phyloP scores from a whole-genome alignment of 2,113 vertebrate species.

The Agapornis roseicollis region DNA sequence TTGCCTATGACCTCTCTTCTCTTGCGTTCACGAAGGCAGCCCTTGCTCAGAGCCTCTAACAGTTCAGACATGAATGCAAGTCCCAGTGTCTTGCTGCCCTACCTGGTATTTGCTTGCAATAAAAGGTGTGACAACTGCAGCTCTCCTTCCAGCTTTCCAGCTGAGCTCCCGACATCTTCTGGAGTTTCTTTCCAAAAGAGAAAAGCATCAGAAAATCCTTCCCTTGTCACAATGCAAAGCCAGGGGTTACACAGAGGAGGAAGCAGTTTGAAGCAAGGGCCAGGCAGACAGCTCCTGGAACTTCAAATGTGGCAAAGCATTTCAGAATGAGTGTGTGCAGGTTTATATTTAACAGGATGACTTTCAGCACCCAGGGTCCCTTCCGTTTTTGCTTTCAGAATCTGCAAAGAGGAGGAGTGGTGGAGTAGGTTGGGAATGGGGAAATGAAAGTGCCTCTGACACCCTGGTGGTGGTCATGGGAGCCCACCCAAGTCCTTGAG shows the following conservation, averaged over 20 bases:
- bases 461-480: not conserved
- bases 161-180: not conserved
- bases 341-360: not conserved
- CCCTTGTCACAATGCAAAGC: not conserved
- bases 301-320: not conserved
- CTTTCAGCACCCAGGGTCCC: not conserved
- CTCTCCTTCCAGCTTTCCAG: not conserved
- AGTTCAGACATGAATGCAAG: not conserved
- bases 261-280: constrained; percentile 25
- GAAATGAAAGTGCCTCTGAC: not conserved
- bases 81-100: not conserved
- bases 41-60: not conserved
- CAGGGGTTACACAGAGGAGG: not conserved
- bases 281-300: not conserved
- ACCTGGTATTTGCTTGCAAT: not conserved
- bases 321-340: not conserved
- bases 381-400: not conserved
- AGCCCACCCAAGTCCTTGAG: not conserved
- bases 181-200: not conserved
- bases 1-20: not conserved
- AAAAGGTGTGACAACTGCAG: not conserved
- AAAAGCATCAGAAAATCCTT: not conserved
- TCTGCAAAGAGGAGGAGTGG: not conserved
- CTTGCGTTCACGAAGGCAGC: not conserved
- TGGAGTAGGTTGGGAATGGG: not conserved